Evolutionary conservation across 2,888 invertebrate genomes (phyloP).

Genomic region (Callinectes sapidus): DNA sequence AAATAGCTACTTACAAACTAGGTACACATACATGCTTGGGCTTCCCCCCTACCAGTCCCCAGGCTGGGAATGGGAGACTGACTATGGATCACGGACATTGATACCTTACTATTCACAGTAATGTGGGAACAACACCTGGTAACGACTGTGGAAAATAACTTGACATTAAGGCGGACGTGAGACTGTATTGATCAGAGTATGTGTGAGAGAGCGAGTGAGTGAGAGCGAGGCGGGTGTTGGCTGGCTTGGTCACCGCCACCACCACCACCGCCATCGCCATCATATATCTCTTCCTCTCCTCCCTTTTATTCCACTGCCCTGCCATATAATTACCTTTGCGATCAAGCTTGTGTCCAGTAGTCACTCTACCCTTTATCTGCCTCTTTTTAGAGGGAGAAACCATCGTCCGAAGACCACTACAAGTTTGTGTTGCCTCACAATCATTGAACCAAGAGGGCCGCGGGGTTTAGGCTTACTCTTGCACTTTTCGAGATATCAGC

Average conservation of each 20-base stretch:
- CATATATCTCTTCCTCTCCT: conserved; percentile 29
- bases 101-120: not conserved
- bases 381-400: conserved; percentile 72
- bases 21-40: not conserved
- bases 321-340: conserved; percentile 60
- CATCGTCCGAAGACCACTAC: conserved; percentile 71
- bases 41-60: not conserved
- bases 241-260: conserved; percentile 51
- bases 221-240: conserved; percentile 64
- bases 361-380: conserved; percentile 70
- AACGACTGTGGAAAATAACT: not conserved
- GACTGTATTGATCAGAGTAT: conserved; percentile 59
- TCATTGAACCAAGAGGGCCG: conserved; percentile 72
- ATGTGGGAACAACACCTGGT: conserved; percentile 21
- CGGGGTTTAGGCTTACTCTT: conserved; percentile 65
- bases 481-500: conserved; percentile 54
- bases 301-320: not conserved
- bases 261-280: conserved; percentile 55
- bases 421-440: conserved; percentile 70
- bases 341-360: conserved; percentile 55
- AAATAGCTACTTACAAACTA: not conserved
- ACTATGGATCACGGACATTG: not conserved
- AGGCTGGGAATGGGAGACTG: not conserved
- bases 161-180: conserved; percentile 54
- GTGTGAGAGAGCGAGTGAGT: conserved; percentile 51